A percentile compares a stretch with the other conserved stretches of the same genome.
These are phyloP conservation scores for Microchrysa polita DNA, from an alignment of 2,888 invertebrate genomes.

Conservation along the genomic window DNA sequence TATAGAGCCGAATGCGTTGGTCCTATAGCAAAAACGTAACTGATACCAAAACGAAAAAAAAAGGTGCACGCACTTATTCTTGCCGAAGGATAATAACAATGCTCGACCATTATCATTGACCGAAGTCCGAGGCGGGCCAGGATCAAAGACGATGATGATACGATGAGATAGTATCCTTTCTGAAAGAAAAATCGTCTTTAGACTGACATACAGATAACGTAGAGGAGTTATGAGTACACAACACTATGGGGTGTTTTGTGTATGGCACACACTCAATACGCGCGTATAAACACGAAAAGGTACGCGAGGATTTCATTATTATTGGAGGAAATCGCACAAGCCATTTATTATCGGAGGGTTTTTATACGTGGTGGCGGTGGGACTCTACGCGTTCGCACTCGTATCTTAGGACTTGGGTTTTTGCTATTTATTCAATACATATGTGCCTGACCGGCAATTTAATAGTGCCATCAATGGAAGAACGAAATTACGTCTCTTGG, in stretches of 20 bases:
- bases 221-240: background rate
- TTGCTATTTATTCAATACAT: too few relatives aligned
- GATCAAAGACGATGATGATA: constrained; percentile 35
- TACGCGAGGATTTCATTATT: background rate
- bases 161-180: constrained; percentile 35
- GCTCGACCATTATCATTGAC: constrained; percentile 7
- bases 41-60: constrained; percentile 3
- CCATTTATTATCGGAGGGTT: constrained; percentile 17
- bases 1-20: background rate
- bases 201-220: constrained; percentile 16
- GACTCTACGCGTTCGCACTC: too few relatives aligned
- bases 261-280: background rate
- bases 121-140: constrained; percentile 18
- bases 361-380: background rate
- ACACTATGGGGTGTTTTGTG: constrained; percentile 3
- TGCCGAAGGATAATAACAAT: constrained; percentile 20
- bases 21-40: constrained; percentile 1
- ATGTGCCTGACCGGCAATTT: too few relatives aligned
- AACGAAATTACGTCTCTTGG: too few relatives aligned
- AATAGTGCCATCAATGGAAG: too few relatives aligned
- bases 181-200: constrained; percentile 38
- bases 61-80: background rate
- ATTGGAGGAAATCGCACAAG: constrained; percentile 22
- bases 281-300: background rate
- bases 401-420: too few relatives aligned